Conservation (phyloP, 2,113 vertebrate species). For the Todiramphus chloris region DNA sequence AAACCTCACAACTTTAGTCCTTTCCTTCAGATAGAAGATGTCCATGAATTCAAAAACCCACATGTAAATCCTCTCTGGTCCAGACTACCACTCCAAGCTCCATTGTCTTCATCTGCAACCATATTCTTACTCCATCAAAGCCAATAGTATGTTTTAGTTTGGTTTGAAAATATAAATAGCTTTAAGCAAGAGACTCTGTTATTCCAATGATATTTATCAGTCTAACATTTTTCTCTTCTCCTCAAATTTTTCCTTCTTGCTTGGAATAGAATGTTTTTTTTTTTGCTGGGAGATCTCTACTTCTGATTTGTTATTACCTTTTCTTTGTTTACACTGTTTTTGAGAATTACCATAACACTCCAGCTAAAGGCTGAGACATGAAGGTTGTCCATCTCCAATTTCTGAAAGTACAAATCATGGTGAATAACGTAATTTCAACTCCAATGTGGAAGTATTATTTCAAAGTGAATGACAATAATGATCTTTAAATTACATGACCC, state of each 20-base stretch:
- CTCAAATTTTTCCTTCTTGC: neutral
- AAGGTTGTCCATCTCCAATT: slow-evolving; percentile 4
- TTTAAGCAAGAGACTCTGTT: neutral
- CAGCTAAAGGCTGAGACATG: slow-evolving; percentile 21
- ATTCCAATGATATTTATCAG: neutral
- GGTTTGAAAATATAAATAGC: neutral
- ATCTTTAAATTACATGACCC: slow-evolving; percentile 31
- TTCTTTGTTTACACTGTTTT: slow-evolving; percentile 29
- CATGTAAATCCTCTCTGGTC: neutral
- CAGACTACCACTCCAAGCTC: neutral
- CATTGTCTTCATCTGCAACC: neutral
- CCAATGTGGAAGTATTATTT: neutral
- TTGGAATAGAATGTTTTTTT: neutral
- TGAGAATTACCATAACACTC: slow-evolving; percentile 43
- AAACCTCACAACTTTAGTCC: neutral
- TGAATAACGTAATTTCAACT: neutral
- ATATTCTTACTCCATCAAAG: neutral
- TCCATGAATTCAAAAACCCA: neutral
- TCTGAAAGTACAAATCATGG: slow-evolving; percentile 2
- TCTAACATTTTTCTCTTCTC: neutral
- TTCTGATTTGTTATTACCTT: slow-evolving; percentile 8
- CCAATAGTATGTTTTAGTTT: neutral
- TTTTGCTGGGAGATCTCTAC: neutral
- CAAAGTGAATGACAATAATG: slow-evolving; percentile 28
- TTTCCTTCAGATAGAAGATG: neutral